A percentile compares a stretch with the other conserved stretches of the same genome.
These are phyloP conservation scores for Pheosia gnoma DNA, from an alignment of 2,888 invertebrate species.

Conservation along the genomic window DNA sequence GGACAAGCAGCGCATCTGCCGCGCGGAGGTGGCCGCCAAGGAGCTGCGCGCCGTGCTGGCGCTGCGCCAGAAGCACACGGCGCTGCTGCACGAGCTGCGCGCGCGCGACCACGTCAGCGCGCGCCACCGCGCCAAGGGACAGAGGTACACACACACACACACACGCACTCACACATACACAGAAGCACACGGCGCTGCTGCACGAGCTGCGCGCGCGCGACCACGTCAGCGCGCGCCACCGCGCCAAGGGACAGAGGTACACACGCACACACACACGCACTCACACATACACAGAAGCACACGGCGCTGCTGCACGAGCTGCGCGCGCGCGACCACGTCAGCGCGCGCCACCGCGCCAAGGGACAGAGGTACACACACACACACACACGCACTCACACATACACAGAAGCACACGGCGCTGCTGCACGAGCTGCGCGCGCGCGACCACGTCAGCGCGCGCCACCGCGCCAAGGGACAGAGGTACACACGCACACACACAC, in stretches of 20 bases:
- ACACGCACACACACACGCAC: too few relatives aligned
- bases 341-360: constrained; percentile 72
- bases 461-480: constrained; percentile 84
- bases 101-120: constrained; percentile 82
- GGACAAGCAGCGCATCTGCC: constrained; percentile 97
- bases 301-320: constrained; percentile 93
- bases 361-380: constrained; percentile 83
- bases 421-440: constrained; percentile 93
- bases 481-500: constrained; percentile 55
- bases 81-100: constrained; percentile 94
- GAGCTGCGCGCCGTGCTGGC: constrained; percentile 95
- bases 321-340: constrained; percentile 85
- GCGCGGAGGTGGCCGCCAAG: constrained; percentile 96
- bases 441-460: constrained; percentile 75
- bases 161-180: background rate
- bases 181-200: too few relatives aligned
- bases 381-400: too few relatives aligned
- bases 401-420: constrained; percentile 72
- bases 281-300: too few relatives aligned
- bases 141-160: constrained; percentile 86
- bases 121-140: constrained; percentile 77
- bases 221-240: too few relatives aligned
- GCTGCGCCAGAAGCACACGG: constrained; percentile 96
- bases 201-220: constrained; percentile 91
- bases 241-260: too few relatives aligned